A percentile compares a stretch with the other conserved stretches of the same genome.
Evolutionary conservation across 1,140 invertebrate species (phyloP).

Genomic region (Dinothrombium tinctorium): DNA sequence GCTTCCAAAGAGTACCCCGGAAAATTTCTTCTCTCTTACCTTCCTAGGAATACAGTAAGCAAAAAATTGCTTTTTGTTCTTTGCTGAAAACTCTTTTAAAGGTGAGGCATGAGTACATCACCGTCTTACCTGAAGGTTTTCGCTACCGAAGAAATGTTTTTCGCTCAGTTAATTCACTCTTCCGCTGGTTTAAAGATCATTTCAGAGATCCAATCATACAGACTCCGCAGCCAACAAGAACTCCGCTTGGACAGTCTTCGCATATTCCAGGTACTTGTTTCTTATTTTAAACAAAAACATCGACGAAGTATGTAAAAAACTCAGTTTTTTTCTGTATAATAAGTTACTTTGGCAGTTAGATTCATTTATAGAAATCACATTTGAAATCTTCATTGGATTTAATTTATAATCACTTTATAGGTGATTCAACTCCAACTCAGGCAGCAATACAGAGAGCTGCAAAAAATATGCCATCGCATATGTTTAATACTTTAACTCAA

Average conservation of each 20-base stretch:
- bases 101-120: slow-evolving; percentile 87
- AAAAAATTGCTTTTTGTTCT: neutral
- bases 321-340: neutral
- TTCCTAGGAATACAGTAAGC: slow-evolving; percentile 42
- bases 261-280: no score
- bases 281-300: no score
- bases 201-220: slow-evolving; percentile 53
- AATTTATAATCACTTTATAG: neutral
- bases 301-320: no score
- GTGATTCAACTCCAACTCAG: slow-evolving; percentile 23
- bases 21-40: slow-evolving; percentile 79
- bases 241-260: no score
- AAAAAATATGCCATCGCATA: slow-evolving; percentile 41
- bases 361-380: no score
- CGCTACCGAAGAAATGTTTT: slow-evolving; percentile 70
- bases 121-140: slow-evolving; percentile 73
- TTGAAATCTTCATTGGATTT: no score
- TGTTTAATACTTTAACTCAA: slow-evolving; percentile 42
- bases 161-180: slow-evolving; percentile 48
- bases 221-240: neutral
- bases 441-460: slow-evolving; percentile 46
- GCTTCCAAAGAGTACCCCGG: slow-evolving; percentile 71
- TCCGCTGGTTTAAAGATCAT: slow-evolving; percentile 96
- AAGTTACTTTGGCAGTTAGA: no score
- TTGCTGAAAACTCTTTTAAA: slow-evolving; percentile 29